These are phyloP conservation scores for Drosophila rellima DNA, from an alignment of 2,888 invertebrate species.

Conservation along the genomic window DNA sequence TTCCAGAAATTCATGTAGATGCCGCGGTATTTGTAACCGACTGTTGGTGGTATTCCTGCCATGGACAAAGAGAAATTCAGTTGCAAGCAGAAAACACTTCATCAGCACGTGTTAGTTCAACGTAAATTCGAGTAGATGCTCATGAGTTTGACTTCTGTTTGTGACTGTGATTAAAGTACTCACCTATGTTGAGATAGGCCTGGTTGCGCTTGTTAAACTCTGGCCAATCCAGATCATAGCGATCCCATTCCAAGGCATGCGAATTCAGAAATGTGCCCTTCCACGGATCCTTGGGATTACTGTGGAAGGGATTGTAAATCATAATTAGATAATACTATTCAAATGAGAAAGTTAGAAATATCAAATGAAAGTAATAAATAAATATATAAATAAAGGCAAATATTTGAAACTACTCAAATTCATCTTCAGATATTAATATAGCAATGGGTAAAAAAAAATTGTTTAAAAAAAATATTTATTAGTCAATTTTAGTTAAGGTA, in stretches of 20 bases:
- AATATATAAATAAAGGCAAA: no score
- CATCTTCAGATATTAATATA: no score
- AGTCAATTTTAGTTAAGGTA: no score
- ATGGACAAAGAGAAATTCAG: neutral
- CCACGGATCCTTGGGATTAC: conserved; percentile 92
- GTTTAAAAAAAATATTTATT: no score
- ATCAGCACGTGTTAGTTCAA: neutral
- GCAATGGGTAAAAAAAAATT: no score
- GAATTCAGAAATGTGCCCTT: conserved; percentile 89
- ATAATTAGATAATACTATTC: neutral
- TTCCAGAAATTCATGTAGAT: conserved; percentile 94
- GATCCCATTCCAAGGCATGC: conserved; percentile 89
- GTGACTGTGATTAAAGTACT: conserved; percentile 29
- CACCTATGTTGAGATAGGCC: conserved; percentile 91
- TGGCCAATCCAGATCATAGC: conserved; percentile 93
- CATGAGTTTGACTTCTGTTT: neutral
- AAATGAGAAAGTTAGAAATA: no score
- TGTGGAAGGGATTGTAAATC: conserved; percentile 55
- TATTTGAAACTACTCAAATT: no score
- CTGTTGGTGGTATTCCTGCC: conserved; percentile 90
- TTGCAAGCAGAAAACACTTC: neutral
- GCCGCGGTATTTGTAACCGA: conserved; percentile 91
- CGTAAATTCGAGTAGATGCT: no score
- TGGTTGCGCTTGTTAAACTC: conserved; percentile 91
- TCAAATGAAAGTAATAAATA: neutral